These are phyloP conservation scores for Terebella lapidaria DNA, from an alignment of 2,888 invertebrate species.

Conservation along the genomic window DNA sequence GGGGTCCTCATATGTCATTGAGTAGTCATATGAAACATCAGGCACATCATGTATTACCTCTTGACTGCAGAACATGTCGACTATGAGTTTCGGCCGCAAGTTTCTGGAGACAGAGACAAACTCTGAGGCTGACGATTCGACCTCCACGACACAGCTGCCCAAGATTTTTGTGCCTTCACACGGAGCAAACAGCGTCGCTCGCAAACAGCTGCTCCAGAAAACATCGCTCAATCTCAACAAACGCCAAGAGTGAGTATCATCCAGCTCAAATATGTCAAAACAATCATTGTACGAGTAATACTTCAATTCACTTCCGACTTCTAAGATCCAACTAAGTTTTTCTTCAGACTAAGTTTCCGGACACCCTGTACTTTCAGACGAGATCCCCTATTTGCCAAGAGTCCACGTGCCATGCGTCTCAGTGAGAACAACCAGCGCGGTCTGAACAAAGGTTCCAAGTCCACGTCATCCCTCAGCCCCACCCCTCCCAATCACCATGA, in stretches of 20 bases:
- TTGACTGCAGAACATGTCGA: not conserved
- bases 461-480: not conserved
- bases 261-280: not conserved
- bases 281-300: no score
- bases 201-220: not conserved
- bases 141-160: not conserved
- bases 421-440: not conserved
- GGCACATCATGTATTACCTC: not conserved
- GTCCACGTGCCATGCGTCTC: slow-evolving; percentile 1
- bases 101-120: not conserved
- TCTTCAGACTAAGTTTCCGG: no score
- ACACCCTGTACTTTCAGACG: no score
- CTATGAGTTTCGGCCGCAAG: not conserved
- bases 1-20: no score
- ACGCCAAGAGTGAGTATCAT: not conserved
- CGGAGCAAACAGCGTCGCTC: not conserved
- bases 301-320: no score
- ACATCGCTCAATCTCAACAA: not conserved
- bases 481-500: not conserved
- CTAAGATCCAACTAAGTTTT: no score
- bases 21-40: no score
- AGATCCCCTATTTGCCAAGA: not conserved
- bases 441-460: not conserved
- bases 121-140: not conserved
- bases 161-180: not conserved